phyloP scores from a whole-genome alignment of 2,113 vertebrate species.

The Cyprinus carpio region DNA sequence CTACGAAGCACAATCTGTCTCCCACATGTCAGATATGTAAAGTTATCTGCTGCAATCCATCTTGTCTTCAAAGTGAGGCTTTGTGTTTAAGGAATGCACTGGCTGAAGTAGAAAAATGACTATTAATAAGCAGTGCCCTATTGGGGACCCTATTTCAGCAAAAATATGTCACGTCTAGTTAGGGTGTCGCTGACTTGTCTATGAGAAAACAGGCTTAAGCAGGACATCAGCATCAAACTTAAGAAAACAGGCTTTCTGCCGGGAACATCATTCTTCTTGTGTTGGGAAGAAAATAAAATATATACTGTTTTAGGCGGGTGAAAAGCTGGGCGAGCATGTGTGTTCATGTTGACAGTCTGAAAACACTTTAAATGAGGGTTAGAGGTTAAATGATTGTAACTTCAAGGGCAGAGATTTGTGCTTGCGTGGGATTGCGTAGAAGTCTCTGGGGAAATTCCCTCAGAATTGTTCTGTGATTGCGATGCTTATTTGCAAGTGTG shows the following conservation, averaged over 20 bases:
- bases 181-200: constrained; percentile 46
- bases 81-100: constrained; percentile 32
- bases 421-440: not conserved
- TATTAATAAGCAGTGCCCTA: constrained; percentile 42
- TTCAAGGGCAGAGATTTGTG: constrained; percentile 23
- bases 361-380: constrained; percentile 18
- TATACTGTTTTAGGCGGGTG: constrained; percentile 1
- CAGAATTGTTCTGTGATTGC: not conserved
- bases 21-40: constrained; percentile 30
- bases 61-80: constrained; percentile 14
- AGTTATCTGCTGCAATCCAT: constrained; percentile 8
- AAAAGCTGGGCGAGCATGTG: not conserved
- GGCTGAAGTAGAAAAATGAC: constrained; percentile 49
- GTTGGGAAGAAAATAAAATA: constrained; percentile 24
- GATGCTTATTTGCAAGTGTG: not conserved
- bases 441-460: not conserved
- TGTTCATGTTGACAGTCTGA: constrained; percentile 27
- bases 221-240: constrained; percentile 54
- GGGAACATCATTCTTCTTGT: constrained; percentile 46
- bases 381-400: constrained; percentile 24
- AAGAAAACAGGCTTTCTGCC: constrained; percentile 60
- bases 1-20: constrained; percentile 4
- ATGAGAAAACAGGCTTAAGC: constrained; percentile 62
- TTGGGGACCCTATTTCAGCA: constrained; percentile 51
- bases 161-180: constrained; percentile 54